Evolutionary conservation across 2,797 vertebrate genomes (phyloP), one percentile per base, ranked within the genome.

Genomic region (Pangasius djambal): DNA sequence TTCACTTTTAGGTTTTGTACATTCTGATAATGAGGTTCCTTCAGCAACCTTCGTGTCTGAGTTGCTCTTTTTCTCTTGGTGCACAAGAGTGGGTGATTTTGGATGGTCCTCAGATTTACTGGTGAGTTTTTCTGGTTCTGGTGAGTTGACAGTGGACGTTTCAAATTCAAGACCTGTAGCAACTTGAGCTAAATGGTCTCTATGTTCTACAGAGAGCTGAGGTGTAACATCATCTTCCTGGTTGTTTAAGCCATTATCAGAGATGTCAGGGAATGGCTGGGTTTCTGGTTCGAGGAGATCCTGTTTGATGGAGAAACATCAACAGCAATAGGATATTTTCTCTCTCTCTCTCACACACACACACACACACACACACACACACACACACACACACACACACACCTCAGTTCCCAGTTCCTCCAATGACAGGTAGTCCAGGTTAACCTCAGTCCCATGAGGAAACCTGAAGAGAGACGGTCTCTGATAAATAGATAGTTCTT

Each of bases 401-500:
- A 61, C 75, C 72, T 87, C 20, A 37, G 63, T 52, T 78, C 74
- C 31, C 25, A 81, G 44, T 57, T 93, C 85, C 40, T 93, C 94
- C n/a, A 78, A 59, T 79, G 92, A 87, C 82, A 94, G 78, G 55
- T 94, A 91, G 72, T 91, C 86, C 63, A 95, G 90, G 13, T 95
- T 94, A 57, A 87, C 6, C 16, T 95, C 94, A 0, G 93, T 92
- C 83, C 94, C 87, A 89, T 96, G 93, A 0, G 96, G 93, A 87
- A 96, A 94, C 83, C 31, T 44, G 63, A 96, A 91, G 87, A 91
- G 91, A 86, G 94, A 85, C 22, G 95, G 94, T 90, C 95, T 90
- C 86, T 96, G 95, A 93, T 96, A 97, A 89, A 98, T 93, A 79
- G 92, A 92, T 50, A 94, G 81, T 28, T 95, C 93, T n/a, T 95